Percentiles rank a stretch among this genome's conserved stretches.
Conservation (phyloP, 2,113 vertebrate genomes). For the Micronisus gabar region DNA sequence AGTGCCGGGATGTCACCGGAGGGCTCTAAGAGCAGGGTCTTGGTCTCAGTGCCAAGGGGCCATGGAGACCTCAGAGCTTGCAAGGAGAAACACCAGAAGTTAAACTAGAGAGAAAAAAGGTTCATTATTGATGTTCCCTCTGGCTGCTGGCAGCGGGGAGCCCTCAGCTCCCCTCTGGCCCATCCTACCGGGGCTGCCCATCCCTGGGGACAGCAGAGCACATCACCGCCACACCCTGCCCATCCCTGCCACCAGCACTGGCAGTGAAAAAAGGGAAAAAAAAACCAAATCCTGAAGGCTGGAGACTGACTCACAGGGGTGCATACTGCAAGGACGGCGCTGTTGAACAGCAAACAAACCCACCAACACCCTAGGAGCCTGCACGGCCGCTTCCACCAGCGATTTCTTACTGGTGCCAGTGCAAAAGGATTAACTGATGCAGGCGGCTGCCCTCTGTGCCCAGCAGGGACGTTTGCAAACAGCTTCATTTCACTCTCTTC, state of each 20-base stretch:
- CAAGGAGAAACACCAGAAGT: not conserved
- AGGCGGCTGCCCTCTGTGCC: not conserved
- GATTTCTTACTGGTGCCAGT: not conserved
- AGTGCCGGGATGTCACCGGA: not conserved
- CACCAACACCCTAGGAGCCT: rapidly evolving
- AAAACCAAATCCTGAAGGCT: not conserved
- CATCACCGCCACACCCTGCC: rapidly evolving
- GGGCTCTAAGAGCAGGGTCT: not conserved
- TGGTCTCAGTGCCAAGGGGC: not conserved
- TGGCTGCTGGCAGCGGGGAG: not conserved
- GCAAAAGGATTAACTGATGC: not conserved
- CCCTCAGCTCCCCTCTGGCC: not conserved
- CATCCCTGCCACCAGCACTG: not conserved
- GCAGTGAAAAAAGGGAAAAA: not conserved
- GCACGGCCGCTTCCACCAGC: rapidly evolving
- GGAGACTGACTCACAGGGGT: not conserved
- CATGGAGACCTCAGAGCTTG: not conserved
- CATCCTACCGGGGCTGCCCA: not conserved
- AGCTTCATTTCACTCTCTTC: not conserved
- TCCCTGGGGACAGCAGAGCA: not conserved
- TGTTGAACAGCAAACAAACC: not conserved
- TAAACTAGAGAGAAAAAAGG: not conserved
- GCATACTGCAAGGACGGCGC: rapidly evolving
- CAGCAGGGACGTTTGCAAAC: not conserved
- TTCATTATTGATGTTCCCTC: not conserved